Percentiles rank a stretch among this genome's conserved stretches.
Conservation (phyloP, 2,888 invertebrate species). For the Erannis defoliaria region DNA sequence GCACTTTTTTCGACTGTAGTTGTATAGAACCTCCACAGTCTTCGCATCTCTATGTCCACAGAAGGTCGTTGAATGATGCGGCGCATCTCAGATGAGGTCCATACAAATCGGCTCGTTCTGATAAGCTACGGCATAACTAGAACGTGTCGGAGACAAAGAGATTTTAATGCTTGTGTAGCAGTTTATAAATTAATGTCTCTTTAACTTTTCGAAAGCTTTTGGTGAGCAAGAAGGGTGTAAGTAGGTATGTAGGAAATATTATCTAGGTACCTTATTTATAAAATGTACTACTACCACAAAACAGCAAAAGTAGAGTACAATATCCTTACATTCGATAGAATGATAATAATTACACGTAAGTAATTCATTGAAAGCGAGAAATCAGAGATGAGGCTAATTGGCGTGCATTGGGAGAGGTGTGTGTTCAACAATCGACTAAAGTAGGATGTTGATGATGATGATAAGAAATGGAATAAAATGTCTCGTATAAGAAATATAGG, state of each 20-base stretch:
- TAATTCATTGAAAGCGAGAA: too few species aligned
- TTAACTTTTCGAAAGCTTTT: neutral
- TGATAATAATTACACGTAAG: too few species aligned
- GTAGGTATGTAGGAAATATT: neutral
- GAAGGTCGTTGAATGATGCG: conserved; percentile 63
- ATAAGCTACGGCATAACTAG: conserved; percentile 56
- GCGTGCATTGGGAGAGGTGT: too few species aligned
- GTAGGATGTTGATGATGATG: too few species aligned
- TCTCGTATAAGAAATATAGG: too few species aligned
- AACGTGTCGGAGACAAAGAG: conserved; percentile 43
- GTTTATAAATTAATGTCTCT: conserved; percentile 3
- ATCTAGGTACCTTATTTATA: too few species aligned
- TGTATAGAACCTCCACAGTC: neutral
- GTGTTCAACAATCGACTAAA: too few species aligned
- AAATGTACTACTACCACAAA: too few species aligned
- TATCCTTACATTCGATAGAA: too few species aligned
- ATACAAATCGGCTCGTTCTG: conserved; percentile 60
- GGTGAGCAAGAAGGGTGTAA: neutral
- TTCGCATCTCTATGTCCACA: conserved; percentile 49
- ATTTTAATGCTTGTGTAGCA: conserved; percentile 22
- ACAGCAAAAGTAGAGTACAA: too few species aligned
- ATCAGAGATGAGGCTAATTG: too few species aligned
- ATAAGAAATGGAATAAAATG: too few species aligned
- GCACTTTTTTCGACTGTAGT: neutral
- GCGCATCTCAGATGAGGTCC: conserved; percentile 54